A percentile compares a stretch with the other conserved stretches of the same genome.
Conservation (phyloP, 2,113 vertebrate species). For the Sisor rabdophorus region DNA sequence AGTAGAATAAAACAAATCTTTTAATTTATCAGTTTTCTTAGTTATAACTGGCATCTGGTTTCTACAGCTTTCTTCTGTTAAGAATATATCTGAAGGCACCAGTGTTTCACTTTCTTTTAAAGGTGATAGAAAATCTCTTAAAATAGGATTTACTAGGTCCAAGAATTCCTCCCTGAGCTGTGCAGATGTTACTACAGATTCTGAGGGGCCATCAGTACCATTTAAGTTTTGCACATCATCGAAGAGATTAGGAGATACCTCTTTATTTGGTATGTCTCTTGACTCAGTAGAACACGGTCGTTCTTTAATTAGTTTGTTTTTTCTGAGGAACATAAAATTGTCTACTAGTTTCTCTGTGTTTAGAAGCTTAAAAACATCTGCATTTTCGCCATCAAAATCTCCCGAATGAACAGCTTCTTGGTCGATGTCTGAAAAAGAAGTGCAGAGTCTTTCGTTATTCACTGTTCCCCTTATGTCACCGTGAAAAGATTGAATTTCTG, state of each 20-base stretch:
- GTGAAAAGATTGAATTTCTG: slow-evolving; percentile 61
- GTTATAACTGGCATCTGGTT: slow-evolving; percentile 50
- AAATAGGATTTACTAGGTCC: slow-evolving; percentile 53
- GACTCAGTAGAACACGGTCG: slow-evolving; percentile 52
- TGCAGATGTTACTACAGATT: slow-evolving; percentile 54
- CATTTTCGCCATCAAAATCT: slow-evolving; percentile 54
- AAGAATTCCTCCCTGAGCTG: slow-evolving; percentile 57
- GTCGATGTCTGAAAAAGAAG: slow-evolving; percentile 66
- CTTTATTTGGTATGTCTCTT: slow-evolving; percentile 58
- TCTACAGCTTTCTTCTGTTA: slow-evolving; percentile 52
- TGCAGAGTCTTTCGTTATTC: slow-evolving; percentile 43
- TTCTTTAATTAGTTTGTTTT: slow-evolving; percentile 79
- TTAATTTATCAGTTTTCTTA: slow-evolving; percentile 58
- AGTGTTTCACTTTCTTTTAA: slow-evolving; percentile 60
- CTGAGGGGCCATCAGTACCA: slow-evolving; percentile 57
- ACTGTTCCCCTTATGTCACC: slow-evolving; percentile 35
- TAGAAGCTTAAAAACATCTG: slow-evolving; percentile 57
- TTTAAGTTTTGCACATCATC: slow-evolving; percentile 67
- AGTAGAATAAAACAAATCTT: slow-evolving; percentile 56
- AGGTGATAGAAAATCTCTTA: slow-evolving; percentile 47
- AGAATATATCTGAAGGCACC: slow-evolving; percentile 68
- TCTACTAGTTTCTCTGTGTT: slow-evolving; percentile 76
- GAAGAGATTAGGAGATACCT: slow-evolving; percentile 63
- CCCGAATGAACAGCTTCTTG: slow-evolving; percentile 56
- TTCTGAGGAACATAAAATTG: slow-evolving; percentile 87